Evolutionary conservation across 2,797 vertebrate species (phyloP), one percentile per base, ranked within the genome.

Genomic region (Phoeniculus purpureus): DNA sequence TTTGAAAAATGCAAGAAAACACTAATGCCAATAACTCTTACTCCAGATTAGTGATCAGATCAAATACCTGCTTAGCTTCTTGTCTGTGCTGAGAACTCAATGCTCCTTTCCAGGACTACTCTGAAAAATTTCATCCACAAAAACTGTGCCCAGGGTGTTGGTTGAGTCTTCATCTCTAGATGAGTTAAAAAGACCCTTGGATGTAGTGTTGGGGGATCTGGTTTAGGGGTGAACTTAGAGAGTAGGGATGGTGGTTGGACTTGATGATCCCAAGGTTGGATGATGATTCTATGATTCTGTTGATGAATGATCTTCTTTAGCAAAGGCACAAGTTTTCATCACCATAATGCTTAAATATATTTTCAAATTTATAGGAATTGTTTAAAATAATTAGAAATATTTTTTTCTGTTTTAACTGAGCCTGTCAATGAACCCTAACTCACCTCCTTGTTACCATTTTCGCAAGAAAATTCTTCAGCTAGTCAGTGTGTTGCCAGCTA

Each of bases 401-500:
- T 20, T 61, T 43, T 55, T 48, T 47, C 10, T 37, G 8, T 4
- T 72, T 76, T 52, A 82, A 26, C 18, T 50, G 21, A 12, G 8
- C 55, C 19, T n/a, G 11, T 5, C 55, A 73, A 19, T n/a, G 14
- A 80, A 66, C 26, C 58, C 12, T 52, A 90, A 5, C 8, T 50
- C 23, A 78, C 17, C 9, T 2, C 19, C 65, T 47, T 27, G 50
- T 25, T 27, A 9, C 11, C 56, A 25, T 71, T 82, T 90, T 78
- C 29, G 65, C 51, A 23, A 25, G 5, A 4, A 66, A 29, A 32
- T 32, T 65, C 58, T 74, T 83, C 50, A 58, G 12, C 8, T 55
- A 31, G 15, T 40, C 1, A 0, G 2, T 27, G 5, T 71, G 15
- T 59, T 56, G 25, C 11, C 19, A 55, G 12, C 7, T 19, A 9